phyloP scores from a whole-genome alignment of 2,888 invertebrate genomes.

The Drosophila picticornis region DNA sequence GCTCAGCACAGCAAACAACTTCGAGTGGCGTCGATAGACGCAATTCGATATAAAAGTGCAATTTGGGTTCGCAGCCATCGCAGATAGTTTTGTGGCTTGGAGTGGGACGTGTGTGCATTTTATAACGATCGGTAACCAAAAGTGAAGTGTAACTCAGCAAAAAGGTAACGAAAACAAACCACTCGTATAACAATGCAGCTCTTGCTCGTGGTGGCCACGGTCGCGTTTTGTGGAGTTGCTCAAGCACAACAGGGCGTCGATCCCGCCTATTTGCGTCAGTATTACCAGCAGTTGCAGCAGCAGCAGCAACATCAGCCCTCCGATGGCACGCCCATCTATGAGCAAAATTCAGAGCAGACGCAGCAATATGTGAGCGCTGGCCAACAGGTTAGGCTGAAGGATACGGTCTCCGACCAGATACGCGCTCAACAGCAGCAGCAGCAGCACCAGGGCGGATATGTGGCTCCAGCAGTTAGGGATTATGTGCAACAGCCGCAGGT shows the following conservation, averaged over 20 bases:
- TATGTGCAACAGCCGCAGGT: constrained; percentile 84
- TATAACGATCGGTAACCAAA: constrained; percentile 27
- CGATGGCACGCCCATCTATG: constrained; percentile 86
- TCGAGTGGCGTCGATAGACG: constrained; percentile 29
- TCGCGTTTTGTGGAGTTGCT: constrained; percentile 71
- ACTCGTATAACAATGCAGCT: constrained; percentile 66
- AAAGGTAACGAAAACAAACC: constrained; percentile 32
- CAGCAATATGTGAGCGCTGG: constrained; percentile 86
- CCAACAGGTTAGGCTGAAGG: constrained; percentile 85
- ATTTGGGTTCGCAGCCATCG: constrained; percentile 68
- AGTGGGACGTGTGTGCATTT: constrained; percentile 63
- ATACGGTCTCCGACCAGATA: constrained; percentile 84
- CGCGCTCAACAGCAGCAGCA: constrained; percentile 82
- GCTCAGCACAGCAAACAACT: constrained; percentile 26
- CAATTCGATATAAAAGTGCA: constrained; percentile 78
- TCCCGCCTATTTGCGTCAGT: constrained; percentile 85
- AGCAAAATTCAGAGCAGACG: constrained; percentile 85
- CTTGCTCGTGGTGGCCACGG: constrained; percentile 77
- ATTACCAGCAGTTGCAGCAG: constrained; percentile 84
- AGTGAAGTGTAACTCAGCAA: constrained; percentile 53
- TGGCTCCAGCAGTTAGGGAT: constrained; percentile 84
- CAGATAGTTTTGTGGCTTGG: constrained; percentile 76
- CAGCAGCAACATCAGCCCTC: constrained; percentile 85
- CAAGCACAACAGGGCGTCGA: constrained; percentile 84
- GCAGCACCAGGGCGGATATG: constrained; percentile 77